Evolutionary conservation across 2,113 vertebrate genomes (phyloP).

Genomic region (Taurulus bubalis): DNA sequence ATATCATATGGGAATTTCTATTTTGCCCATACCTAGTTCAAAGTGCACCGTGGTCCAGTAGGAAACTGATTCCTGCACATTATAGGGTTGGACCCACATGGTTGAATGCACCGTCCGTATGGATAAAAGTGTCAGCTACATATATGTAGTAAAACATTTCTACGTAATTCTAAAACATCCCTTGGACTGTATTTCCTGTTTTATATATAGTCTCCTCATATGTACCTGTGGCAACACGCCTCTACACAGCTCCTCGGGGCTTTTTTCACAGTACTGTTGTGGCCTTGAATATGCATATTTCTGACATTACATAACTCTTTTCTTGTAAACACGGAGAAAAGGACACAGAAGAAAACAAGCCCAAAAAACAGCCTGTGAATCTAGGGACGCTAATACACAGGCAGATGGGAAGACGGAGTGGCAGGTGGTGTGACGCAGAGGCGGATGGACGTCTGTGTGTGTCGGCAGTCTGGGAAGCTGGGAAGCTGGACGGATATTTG

Average conservation of each 20-base stretch:
- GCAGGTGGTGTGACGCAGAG: neutral
- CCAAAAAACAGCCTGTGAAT: neutral
- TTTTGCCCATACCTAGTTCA: neutral
- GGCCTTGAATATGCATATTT: neutral
- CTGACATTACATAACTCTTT: neutral
- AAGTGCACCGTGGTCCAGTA: neutral
- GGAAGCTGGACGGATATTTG: slow-evolving; percentile 29
- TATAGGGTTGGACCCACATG: neutral
- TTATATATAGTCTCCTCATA: neutral
- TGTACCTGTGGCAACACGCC: neutral
- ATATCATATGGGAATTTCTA: neutral
- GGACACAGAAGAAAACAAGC: neutral
- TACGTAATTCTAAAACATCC: too few species aligned
- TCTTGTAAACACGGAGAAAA: neutral
- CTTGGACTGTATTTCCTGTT: neutral
- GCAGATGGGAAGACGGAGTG: neutral
- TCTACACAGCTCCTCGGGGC: neutral
- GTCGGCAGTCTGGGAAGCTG: neutral
- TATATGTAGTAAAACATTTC: neutral
- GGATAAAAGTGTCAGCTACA: neutral
- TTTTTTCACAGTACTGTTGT: neutral
- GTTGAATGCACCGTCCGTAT: neutral
- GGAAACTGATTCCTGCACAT: neutral
- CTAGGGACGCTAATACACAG: neutral
- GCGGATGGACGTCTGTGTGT: neutral